Conservation (phyloP, 2,888 invertebrate species). For the Sminthurinus aureus region DNA sequence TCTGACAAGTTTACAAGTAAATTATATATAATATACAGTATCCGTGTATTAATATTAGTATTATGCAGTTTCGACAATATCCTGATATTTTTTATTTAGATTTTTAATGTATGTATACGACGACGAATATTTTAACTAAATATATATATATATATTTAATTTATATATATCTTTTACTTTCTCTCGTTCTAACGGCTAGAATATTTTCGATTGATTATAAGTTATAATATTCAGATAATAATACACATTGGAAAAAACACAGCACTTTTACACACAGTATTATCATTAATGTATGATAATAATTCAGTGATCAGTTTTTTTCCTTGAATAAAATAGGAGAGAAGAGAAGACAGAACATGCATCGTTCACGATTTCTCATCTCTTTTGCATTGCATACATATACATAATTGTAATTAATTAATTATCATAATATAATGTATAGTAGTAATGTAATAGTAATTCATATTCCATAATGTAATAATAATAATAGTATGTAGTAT, state of each 20-base stretch:
- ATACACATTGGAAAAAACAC: background rate
- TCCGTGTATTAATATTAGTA: background rate
- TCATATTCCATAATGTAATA: no score
- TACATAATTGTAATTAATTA: background rate
- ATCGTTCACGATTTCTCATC: background rate
- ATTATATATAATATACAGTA: background rate
- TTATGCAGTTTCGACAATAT: background rate
- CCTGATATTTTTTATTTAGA: no score
- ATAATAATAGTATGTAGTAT: background rate
- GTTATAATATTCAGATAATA: background rate
- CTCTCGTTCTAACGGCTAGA: constrained; percentile 1
- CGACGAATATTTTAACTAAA: background rate
- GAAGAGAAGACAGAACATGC: no score
- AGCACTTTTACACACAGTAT: background rate
- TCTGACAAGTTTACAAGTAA: background rate
- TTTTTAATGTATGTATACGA: no score
- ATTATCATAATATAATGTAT: background rate
- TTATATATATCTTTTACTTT: background rate
- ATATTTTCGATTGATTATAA: constrained; percentile 5
- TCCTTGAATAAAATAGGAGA: background rate
- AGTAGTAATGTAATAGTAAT: no score
- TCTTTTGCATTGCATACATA: background rate
- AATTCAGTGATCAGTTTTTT: background rate
- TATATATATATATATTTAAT: background rate
- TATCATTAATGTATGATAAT: background rate